Conservation (phyloP, 2,113 vertebrate species). For the Gymnogyps californianus region DNA sequence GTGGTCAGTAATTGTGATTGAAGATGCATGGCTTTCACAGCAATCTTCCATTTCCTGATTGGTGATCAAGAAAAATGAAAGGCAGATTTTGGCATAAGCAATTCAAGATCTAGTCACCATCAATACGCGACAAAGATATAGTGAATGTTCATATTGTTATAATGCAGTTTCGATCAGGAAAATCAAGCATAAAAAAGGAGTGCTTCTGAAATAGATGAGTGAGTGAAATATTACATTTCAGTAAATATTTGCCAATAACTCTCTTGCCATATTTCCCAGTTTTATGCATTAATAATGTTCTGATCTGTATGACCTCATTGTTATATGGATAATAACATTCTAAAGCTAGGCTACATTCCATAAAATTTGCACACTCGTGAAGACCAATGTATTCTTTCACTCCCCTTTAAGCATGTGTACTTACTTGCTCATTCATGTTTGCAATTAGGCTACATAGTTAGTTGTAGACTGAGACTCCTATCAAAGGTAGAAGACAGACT, state of each 20-base stretch:
- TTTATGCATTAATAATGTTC: background rate
- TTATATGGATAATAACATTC: background rate
- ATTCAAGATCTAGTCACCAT: background rate
- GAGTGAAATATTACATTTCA: background rate
- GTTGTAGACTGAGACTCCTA: background rate
- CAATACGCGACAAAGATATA: background rate
- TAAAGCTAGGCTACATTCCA: background rate
- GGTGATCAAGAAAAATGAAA: background rate
- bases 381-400: background rate
- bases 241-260: background rate
- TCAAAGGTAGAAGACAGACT: background rate
- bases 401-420: background rate
- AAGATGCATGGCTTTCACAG: background rate
- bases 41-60: background rate
- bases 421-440: background rate
- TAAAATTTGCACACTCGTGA: background rate
- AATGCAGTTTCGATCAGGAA: background rate
- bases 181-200: background rate
- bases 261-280: background rate
- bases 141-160: background rate
- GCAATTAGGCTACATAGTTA: background rate
- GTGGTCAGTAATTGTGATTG: background rate
- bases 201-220: background rate
- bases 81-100: background rate
- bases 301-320: background rate